Conservation (phyloP, 2,888 invertebrate genomes). For the Hanleya hanleyi region DNA sequence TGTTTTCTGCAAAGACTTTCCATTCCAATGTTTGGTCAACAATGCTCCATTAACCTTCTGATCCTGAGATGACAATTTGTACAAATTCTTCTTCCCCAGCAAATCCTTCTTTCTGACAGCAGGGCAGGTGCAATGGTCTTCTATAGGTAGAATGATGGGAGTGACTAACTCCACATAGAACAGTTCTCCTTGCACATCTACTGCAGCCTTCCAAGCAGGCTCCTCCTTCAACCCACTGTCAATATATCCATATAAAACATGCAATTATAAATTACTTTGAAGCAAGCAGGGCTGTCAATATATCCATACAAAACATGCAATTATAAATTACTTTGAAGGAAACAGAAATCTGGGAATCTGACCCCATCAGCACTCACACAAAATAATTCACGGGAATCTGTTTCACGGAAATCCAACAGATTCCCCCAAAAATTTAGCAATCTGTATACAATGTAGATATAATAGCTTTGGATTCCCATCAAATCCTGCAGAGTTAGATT, state of each 20-base stretch:
- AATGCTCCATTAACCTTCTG: too few relatives aligned
- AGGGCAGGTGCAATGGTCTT: constrained; percentile 18
- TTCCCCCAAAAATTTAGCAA: too few relatives aligned
- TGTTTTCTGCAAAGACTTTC: constrained; percentile 21
- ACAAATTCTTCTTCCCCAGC: too few relatives aligned
- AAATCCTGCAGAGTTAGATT: too few relatives aligned
- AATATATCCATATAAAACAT: not conserved
- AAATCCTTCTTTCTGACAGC: too few relatives aligned
- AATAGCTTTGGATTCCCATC: too few relatives aligned
- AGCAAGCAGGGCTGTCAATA: not conserved
- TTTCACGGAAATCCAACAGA: too few relatives aligned
- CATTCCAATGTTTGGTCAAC: too few relatives aligned
- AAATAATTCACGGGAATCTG: too few relatives aligned
- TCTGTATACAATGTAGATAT: too few relatives aligned
- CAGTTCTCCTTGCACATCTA: constrained; percentile 48
- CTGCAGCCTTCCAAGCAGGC: constrained; percentile 39
- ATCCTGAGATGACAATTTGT: too few relatives aligned
- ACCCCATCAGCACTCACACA: not conserved
- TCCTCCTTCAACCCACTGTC: constrained; percentile 35
- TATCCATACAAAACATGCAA: not conserved
- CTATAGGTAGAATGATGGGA: constrained; percentile 11
- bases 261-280: not conserved
- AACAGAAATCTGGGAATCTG: not conserved
- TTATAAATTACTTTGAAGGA: not conserved
- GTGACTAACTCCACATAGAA: constrained; percentile 50